phyloP scores from a whole-genome alignment of 2,888 invertebrate genomes.

The Aromia moschata region DNA sequence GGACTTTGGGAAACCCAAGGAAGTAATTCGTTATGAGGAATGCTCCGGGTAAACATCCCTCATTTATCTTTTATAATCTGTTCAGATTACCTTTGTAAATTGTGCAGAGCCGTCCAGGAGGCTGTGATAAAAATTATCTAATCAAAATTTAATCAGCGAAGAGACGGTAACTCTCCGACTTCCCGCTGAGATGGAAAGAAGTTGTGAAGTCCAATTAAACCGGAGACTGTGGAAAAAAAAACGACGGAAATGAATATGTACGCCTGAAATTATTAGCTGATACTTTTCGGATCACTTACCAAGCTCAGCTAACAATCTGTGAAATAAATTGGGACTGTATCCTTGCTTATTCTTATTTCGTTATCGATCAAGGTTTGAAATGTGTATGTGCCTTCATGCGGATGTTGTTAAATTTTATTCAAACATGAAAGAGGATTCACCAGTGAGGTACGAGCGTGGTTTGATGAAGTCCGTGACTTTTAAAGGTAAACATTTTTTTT shows the following conservation, averaged over 20 bases:
- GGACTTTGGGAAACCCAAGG: slow-evolving; percentile 12
- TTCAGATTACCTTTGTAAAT: slow-evolving; percentile 41
- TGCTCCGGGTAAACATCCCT: slow-evolving; percentile 35
- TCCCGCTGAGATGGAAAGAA: slow-evolving; percentile 22
- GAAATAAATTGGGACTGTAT: not conserved
- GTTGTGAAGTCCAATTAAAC: slow-evolving; percentile 30
- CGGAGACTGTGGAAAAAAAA: slow-evolving; percentile 11
- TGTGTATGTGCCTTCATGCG: not conserved
- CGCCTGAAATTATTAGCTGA: not conserved
- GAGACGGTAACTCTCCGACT: slow-evolving; percentile 28
- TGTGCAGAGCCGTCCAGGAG: slow-evolving; percentile 34
- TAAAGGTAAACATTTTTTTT: no score
- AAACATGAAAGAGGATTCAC: no score
- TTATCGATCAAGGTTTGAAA: not conserved
- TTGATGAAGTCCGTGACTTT: no score
- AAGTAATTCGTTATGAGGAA: slow-evolving; percentile 15
- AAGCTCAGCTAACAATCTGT: not conserved
- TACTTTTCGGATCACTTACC: slow-evolving; percentile 4
- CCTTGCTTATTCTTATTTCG: not conserved
- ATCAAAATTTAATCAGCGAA: slow-evolving; percentile 41
- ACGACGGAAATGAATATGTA: slow-evolving; percentile 12
- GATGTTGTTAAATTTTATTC: not conserved
- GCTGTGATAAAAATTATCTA: slow-evolving; percentile 41
- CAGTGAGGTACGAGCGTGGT: no score
- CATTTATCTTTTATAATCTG: slow-evolving; percentile 41